Percentiles rank a stretch among this genome's conserved stretches.
phyloP scores from a whole-genome alignment of 1,140 invertebrate genomes.

The Chlorops oryzae region DNA sequence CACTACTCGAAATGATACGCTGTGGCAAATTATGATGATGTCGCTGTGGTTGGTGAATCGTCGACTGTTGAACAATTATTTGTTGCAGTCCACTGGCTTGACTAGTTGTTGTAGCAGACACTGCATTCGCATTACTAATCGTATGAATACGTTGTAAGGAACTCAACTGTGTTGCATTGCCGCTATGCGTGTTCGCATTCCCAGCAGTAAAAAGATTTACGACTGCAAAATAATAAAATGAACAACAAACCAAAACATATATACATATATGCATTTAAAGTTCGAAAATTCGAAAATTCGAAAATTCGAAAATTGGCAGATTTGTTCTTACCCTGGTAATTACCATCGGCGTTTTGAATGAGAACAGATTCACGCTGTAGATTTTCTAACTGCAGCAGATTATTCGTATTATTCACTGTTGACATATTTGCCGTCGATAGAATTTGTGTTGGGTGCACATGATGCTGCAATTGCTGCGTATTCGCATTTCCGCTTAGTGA shows the following conservation, averaged over 20 bases:
- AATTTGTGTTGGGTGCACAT: neutral
- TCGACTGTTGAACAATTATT: too few species aligned
- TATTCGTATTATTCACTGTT: conserved; percentile 2
- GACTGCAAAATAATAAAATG: neutral
- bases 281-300: too few species aligned
- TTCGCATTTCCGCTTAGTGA: neutral
- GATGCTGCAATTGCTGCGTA: too few species aligned
- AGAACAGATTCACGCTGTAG: conserved; percentile 21
- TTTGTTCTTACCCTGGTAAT: conserved; percentile 36
- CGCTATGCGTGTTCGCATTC: too few species aligned
- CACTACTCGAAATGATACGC: neutral
- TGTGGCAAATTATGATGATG: neutral
- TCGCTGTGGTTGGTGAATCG: too few species aligned
- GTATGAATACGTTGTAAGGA: too few species aligned
- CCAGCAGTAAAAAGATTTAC: too few species aligned
- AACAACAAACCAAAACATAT: neutral
- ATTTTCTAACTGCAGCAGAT: conserved; percentile 16
- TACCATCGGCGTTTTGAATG: conserved; percentile 32
- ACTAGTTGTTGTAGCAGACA: neutral
- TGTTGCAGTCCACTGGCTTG: too few species aligned
- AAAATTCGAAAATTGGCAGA: too few species aligned
- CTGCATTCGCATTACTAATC: too few species aligned
- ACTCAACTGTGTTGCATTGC: too few species aligned
- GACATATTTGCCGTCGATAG: neutral
- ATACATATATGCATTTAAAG: too few species aligned